Evolutionary conservation across 1,140 invertebrate species (phyloP), one percentile per base, ranked within the genome.

Genomic region (Polypedilum pembai): DNA sequence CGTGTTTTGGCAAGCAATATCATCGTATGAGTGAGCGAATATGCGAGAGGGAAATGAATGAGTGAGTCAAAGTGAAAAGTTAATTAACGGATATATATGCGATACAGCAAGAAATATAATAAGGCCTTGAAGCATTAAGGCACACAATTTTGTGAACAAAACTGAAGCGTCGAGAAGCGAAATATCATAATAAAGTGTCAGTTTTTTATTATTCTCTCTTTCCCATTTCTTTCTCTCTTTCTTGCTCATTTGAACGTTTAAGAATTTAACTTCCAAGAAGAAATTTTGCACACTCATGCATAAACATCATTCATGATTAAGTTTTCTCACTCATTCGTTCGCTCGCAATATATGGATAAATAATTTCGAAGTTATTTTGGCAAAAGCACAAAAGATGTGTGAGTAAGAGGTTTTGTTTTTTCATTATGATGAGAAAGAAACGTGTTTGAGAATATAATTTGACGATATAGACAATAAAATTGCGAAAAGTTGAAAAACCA

Each of bases 251-350:
- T 56, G 24, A 33, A 33, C 45, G 45, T 56, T 56, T 56, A 56
- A 56, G 45, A 56, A 56, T 20, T 5, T 5, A 33, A 69, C 17
- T 69, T 69, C 65, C 18, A 20, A 69, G 65, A 69, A 69, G 17
- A 69, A 69, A 69, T 20, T 69, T 21, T 69, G 15, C 65, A 69
- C 65, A 69, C 8, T 69, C 65, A 69, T 69, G 45, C 45, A 69
- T 20, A 69, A 69, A 18, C 65, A 69, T 20, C 65, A 69, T 18
- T 69, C 45, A 56, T 56, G 45, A 56, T 56, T 56, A 56, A 56
- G 45, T 56, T 56, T n/a, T 56, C 45, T 56, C 45, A 12, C 45
- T 56, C n/a, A 15, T 56, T 56, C n/a, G 45, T 5, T 33, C 24
- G 24, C 24, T 33, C 24, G 24, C 24, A 33, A 33, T 33, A 33